These are phyloP conservation scores for Cuniculus paca DNA, from an alignment of 2,797 vertebrate genomes.

Conservation along the genomic window DNA sequence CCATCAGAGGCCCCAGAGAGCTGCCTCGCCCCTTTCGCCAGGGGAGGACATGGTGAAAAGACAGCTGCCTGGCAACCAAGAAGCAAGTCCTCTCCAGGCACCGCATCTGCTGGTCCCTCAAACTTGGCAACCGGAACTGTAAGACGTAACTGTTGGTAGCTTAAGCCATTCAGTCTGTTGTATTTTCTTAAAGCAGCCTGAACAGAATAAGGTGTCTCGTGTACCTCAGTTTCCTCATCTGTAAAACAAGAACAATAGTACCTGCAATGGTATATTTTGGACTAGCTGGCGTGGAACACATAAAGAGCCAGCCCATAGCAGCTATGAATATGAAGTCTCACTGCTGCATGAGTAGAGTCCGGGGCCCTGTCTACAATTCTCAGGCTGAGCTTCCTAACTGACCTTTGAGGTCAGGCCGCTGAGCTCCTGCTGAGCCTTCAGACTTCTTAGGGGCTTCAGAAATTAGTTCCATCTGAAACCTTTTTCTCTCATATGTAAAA, in stretches of 20 bases:
- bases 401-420: no score
- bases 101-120: not conserved
- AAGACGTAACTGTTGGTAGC: not conserved
- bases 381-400: not conserved
- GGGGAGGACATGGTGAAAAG: not conserved
- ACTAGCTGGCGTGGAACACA: accelerated
- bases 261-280: not conserved
- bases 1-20: not conserved
- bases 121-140: not conserved
- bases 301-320: not conserved
- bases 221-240: not conserved
- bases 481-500: not conserved
- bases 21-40: not conserved
- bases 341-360: not conserved
- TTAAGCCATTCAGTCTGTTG: not conserved
- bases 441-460: not conserved
- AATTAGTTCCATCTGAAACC: not conserved
- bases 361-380: not conserved
- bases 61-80: not conserved
- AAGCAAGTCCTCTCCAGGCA: not conserved
- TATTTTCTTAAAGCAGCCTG: not conserved
- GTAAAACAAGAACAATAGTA: not conserved
- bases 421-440: not conserved
- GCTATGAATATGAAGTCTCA: not conserved
- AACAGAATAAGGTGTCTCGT: not conserved